Base-by-base conservation (phyloP, 2,113 vertebrate species). In the Oceanodroma tethys region DNA sequence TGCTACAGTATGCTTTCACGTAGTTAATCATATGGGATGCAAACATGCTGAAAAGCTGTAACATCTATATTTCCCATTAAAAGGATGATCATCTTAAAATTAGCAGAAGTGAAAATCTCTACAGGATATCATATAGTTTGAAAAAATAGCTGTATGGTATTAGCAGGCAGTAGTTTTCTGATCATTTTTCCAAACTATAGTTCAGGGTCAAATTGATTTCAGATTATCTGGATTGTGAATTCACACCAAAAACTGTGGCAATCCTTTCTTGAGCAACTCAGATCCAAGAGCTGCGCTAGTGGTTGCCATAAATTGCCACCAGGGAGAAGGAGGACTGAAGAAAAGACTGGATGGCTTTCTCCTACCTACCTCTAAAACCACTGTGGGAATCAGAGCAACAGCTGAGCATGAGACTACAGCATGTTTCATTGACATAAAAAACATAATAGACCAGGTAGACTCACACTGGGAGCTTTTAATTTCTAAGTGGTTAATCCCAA, bases 211-310 rank as follows among this genome's bases (percentile, higher is more conserved):
- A 91, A 80, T 2, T 76, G 6, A 78, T 84, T 86, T 83, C 71
- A 75, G 9, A 30, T 60, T 76, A 60, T 38, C 32, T 68, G 53
- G 8, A 38, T 43, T 43, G 5, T 52, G 22, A 74, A 87, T 79
- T 72, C 42, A 38, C 19, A n/a, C 34, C 16, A 78, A 84, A 81
- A 89, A 11, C 19, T 23, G 17, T 48, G n/a, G 10, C 15, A 66
- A 70, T 48, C 10, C 34, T 58, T 84, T 78, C 55, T 14, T 45
- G 45, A 89, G 30, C 21, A 58, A 58, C 6, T 65, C 34, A 22
- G 80, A 36, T 48, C 40, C 1, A 1, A 27, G 9, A 36, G 25
- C n/a, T 66, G 36, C 1, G 0, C 0, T 15, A 45, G 11, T 16
- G 7, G 25, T 48, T 84, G 36, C 8, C 34, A 63, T 56, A 40